These are phyloP conservation scores for Psammodynastes pulverulentus DNA, from an alignment of 2,113 vertebrate genomes.

Conservation along the genomic window DNA sequence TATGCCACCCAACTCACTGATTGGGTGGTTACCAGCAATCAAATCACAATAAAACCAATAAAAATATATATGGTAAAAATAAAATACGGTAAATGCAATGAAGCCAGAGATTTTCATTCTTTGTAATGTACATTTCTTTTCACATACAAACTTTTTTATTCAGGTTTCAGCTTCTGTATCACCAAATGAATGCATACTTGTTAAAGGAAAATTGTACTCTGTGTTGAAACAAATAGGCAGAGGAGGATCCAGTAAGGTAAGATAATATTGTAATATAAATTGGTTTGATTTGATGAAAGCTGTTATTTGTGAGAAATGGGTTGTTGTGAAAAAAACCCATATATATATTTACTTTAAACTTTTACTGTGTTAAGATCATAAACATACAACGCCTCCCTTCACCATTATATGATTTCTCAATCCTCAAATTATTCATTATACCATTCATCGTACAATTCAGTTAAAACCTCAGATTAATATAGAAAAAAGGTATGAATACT, in stretches of 20 bases:
- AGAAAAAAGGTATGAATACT: not conserved
- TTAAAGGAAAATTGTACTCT: constrained; percentile 87
- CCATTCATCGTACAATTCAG: not conserved
- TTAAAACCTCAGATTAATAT: not conserved
- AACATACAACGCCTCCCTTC: not conserved
- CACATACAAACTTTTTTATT: not conserved
- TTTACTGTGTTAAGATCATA: not conserved
- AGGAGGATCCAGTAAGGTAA: constrained; percentile 95
- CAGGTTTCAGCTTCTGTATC: constrained; percentile 74
- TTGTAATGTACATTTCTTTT: not conserved
- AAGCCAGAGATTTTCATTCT: not conserved
- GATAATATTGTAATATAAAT: not conserved
- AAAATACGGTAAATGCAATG: not conserved
- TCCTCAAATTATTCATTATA: not conserved
- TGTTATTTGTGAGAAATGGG: not conserved
- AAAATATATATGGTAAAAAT: not conserved
- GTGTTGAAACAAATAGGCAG: constrained; percentile 93
- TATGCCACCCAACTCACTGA: not conserved
- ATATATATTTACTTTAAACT: not conserved
- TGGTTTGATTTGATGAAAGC: not conserved
- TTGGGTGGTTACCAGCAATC: not conserved
- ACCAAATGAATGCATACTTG: constrained; percentile 82
- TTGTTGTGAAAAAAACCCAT: not conserved
- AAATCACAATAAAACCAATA: not conserved
- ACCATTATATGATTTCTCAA: not conserved